A percentile compares a stretch with the other conserved stretches of the same genome.
phyloP scores from a whole-genome alignment of 2,888 invertebrate genomes.

The Pycnomerus fuliginosus region DNA sequence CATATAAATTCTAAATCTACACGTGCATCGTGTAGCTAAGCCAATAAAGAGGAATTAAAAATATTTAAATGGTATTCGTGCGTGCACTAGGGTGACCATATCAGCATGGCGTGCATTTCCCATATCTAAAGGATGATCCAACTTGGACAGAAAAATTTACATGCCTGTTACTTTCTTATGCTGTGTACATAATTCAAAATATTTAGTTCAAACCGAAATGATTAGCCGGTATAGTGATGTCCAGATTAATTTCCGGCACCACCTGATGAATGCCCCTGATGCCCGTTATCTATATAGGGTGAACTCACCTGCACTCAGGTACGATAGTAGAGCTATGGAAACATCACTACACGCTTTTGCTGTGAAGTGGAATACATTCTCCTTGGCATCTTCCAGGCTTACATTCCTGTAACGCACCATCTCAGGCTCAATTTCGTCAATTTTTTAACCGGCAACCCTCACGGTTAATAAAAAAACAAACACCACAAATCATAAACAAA shows the following conservation, averaged over 20 bases:
- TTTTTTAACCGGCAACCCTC: no score
- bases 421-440: slow-evolving; percentile 22
- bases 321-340: slow-evolving; percentile 35
- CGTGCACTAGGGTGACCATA: slow-evolving; percentile 35
- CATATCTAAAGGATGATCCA: slow-evolving; percentile 33
- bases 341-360: slow-evolving; percentile 58
- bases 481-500: slow-evolving; percentile 7
- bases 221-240: slow-evolving; percentile 25
- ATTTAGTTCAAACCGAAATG: slow-evolving; percentile 13
- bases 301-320: slow-evolving; percentile 40
- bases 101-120: slow-evolving; percentile 39
- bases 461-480: slow-evolving; percentile 24
- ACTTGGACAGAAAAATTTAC: slow-evolving; percentile 13
- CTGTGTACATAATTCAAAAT: slow-evolving; percentile 11
- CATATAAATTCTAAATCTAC: slow-evolving; percentile 23
- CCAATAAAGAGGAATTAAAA: slow-evolving; percentile 26
- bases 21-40: slow-evolving; percentile 28
- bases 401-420: slow-evolving; percentile 49
- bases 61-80: slow-evolving; percentile 30
- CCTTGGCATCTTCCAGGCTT: slow-evolving; percentile 55
- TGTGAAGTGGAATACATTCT: slow-evolving; percentile 62
- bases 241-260: slow-evolving; percentile 19
- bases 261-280: slow-evolving; percentile 15
- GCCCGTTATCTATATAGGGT: slow-evolving; percentile 4
- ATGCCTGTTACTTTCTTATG: slow-evolving; percentile 22